Percentiles rank a stretch among this genome's conserved stretches.
Conservation (phyloP, 2,797 vertebrate species). For the Sebastes baramenuke region DNA sequence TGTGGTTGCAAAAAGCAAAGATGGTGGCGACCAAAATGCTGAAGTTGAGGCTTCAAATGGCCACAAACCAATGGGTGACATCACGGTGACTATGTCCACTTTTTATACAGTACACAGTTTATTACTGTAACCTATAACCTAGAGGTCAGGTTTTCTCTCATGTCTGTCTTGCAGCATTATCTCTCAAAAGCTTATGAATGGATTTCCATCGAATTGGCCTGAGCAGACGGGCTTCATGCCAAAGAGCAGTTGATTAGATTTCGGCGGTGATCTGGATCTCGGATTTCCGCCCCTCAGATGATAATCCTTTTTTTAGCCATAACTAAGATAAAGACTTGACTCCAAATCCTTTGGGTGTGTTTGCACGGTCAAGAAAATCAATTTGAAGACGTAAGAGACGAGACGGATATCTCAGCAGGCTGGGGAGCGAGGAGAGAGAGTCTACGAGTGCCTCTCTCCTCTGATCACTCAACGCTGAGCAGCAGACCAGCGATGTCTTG, state of each 20-base stretch:
- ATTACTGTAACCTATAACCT: not conserved
- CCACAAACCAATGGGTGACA: too few species aligned
- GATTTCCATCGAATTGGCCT: slow-evolving; percentile 16
- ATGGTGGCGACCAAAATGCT: rapidly evolving
- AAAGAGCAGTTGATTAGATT: slow-evolving; percentile 64
- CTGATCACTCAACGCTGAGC: not conserved
- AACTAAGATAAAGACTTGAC: slow-evolving; percentile 52
- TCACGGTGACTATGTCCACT: not conserved
- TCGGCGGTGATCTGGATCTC: slow-evolving; percentile 52
- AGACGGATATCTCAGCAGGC: not conserved
- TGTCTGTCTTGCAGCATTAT: not conserved
- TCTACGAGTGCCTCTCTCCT: not conserved
- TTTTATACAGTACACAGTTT: not conserved
- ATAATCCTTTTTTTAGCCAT: slow-evolving; percentile 35
- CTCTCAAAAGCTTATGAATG: slow-evolving; percentile 20
- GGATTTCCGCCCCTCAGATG: slow-evolving; percentile 48
- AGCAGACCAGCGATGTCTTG: not conserved
- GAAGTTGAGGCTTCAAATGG: rapidly evolving
- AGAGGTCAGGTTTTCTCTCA: not conserved
- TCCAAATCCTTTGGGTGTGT: slow-evolving; percentile 19
- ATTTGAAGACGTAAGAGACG: not conserved
- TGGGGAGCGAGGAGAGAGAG: not conserved
- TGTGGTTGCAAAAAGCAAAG: rapidly evolving
- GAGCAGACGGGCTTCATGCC: slow-evolving; percentile 44
- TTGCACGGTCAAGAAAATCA: slow-evolving; percentile 19